Evolutionary conservation across 2,113 vertebrate genomes (phyloP).

Genomic region (Bubo bubo): DNA sequence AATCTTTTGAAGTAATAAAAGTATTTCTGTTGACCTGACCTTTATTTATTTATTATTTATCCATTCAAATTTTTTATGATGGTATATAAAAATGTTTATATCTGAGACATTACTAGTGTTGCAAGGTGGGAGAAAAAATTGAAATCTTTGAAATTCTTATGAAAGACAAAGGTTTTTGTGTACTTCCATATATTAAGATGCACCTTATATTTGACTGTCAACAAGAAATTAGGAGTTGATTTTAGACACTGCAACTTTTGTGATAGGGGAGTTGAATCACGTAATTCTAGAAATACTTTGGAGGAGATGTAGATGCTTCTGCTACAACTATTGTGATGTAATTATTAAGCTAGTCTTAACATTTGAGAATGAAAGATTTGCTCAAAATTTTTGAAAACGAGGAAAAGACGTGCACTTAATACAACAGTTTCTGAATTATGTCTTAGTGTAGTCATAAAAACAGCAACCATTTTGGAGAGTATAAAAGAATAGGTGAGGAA

Average conservation of each 20-base stretch:
- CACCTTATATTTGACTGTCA: background rate
- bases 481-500: background rate
- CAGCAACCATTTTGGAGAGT: background rate
- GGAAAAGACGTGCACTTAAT: background rate
- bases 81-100: background rate
- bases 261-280: background rate
- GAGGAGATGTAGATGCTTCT: background rate
- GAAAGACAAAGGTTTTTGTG: background rate
- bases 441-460: background rate
- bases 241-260: background rate
- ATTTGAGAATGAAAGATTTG: background rate
- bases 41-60: constrained; percentile 2
- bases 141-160: background rate
- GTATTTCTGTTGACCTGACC: background rate
- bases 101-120: background rate
- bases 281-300: background rate
- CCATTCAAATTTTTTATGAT: background rate
- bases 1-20: background rate
- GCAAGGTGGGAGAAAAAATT: background rate
- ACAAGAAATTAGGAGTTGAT: background rate
- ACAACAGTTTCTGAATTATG: background rate
- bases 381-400: background rate
- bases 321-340: background rate
- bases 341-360: background rate
- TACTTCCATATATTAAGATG: background rate